Evolutionary conservation across 2,797 vertebrate species (phyloP), one percentile per base, ranked within the genome.

Genomic region (Saxicola maurus): DNA sequence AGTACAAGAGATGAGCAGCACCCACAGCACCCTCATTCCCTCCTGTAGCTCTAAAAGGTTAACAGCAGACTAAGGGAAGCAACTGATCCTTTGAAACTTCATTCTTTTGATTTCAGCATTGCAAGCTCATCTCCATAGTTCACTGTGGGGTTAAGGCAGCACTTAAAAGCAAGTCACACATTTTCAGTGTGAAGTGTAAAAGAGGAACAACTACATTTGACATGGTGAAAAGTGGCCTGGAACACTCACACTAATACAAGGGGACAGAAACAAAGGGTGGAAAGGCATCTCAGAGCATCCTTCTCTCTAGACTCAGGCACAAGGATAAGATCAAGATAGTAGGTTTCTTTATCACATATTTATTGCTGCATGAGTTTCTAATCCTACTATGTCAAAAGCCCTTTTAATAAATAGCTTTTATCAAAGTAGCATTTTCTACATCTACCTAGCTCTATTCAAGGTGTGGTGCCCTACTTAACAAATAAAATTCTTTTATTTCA

Each of bases 171-270:
- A 77, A 80, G 61, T 64, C 69, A 62, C 46, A 43, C 38, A 6
- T 76, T 93, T 93, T 62, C 68, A 78, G 6, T 18, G 21, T 61
- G 42, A 92, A 62, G 31, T 1, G 1, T 59, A 68, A 59, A 68
- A 75, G 31, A 86, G 21, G 6, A 90, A 83, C 33, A 69, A 45
- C 30, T 73, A 57, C 27, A 73, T 91, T 46, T 79, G 60, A 83
- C 35, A 17, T 5, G 9, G 65, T 80, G 62, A 89, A 86, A 74
- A 48, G 24, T 66, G 28, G 14, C 25, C 62, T 83, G 43, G n/a
- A 80, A 86, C 28, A 48, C 21, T 79, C 38, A 51, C 9, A 6
- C 10, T 68, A 74, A 75, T 40, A 75, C 23, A 51, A 57, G 17
- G 4, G 25, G 48, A 77, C 24, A 82, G 31, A 80, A 91, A 61